phyloP scores from a whole-genome alignment of 2,888 invertebrate genomes.

The Clepsis dumicolana region DNA sequence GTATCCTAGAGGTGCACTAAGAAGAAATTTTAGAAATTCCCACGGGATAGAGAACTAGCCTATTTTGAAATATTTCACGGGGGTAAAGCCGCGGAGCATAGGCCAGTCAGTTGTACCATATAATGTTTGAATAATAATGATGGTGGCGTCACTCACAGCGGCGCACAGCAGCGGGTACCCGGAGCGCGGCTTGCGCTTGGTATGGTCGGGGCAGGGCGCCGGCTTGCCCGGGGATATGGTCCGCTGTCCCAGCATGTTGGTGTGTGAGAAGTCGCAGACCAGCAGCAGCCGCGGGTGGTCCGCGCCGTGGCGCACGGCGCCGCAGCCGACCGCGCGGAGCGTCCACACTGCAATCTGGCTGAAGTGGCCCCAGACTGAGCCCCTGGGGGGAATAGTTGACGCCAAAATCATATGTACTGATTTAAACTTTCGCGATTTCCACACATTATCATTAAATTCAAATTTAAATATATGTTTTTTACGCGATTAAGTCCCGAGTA shows the following conservation, averaged over 20 bases:
- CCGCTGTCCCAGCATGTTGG: conserved; percentile 78
- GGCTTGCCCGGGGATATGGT: conserved; percentile 65
- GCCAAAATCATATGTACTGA: too few species aligned
- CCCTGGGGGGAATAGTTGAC: conserved; percentile 56
- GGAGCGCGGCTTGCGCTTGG: conserved; percentile 55
- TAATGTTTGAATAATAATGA: too few species aligned
- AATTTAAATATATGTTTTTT: too few species aligned
- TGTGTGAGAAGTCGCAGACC: conserved; percentile 81
- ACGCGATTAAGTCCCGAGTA: too few species aligned
- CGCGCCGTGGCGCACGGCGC: conserved; percentile 69
- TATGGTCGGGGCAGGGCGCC: conserved; percentile 65
- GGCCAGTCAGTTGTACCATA: too few species aligned
- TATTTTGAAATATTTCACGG: too few species aligned
- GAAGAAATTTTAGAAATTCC: too few species aligned
- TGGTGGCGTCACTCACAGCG: conserved; percentile 61
- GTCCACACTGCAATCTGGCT: conserved; percentile 78
- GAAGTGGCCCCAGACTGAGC: conserved; percentile 78
- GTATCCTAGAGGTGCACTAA: too few species aligned
- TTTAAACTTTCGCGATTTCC: too few species aligned
- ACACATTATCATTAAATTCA: too few species aligned
- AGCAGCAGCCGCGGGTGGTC: conserved; percentile 64
- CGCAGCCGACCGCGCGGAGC: conserved; percentile 75
- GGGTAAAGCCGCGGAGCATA: too few species aligned
- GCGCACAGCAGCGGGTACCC: conserved; percentile 69
- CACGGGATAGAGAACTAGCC: too few species aligned